Evolutionary conservation across 2,797 vertebrate genomes (phyloP), one percentile per base, ranked within the genome.

Genomic region (Rhinella marina): DNA sequence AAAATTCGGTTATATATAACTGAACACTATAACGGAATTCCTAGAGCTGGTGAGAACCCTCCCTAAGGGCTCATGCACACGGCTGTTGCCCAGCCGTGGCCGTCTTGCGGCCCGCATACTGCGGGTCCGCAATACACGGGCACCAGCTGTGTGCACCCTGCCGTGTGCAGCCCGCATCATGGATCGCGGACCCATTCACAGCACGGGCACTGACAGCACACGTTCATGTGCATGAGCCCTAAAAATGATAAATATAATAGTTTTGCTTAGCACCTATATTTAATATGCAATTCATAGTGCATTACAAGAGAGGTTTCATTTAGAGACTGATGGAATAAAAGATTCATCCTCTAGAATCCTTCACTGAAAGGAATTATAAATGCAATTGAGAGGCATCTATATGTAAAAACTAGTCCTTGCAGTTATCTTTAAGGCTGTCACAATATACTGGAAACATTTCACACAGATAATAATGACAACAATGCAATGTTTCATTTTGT

Each of bases 341-440:
- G 23, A 76, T 76, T 52, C n/a, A 50, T 76, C 10, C 13, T 23
- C 10, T 48, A 12, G 41, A 48, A 21, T 76, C 21, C 73, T 4
- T 23, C 19, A 76, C 23, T 23, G 25, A 50, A 23, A 23, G 21
- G 14, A 50, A 76, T 76, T 76, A 21, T 50, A 76, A 76, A 76
- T 76, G 21, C n/a, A 50, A 76, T 76, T 76, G 19, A 76, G 21
- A 50, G 73, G 41, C 48, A 81, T 41, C 4, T 81, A 62, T 32
- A 48, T 81, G 21, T 81, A 62, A 81, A 80, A 81, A 81, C 27
- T 48, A n/a, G 78, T 59, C 9, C 79, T 41, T 41, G 23, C 17
- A 41, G 21, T 32, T 81, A 23, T 41, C 79, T 81, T 29, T 48
- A 62, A n/a, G 57, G 54, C 27, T 68, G 66, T 16, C 66, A 70